A percentile compares a stretch with the other conserved stretches of the same genome.
Conservation (phyloP, 1,140 invertebrate species). For the Zeugodacus cucurbitae region DNA sequence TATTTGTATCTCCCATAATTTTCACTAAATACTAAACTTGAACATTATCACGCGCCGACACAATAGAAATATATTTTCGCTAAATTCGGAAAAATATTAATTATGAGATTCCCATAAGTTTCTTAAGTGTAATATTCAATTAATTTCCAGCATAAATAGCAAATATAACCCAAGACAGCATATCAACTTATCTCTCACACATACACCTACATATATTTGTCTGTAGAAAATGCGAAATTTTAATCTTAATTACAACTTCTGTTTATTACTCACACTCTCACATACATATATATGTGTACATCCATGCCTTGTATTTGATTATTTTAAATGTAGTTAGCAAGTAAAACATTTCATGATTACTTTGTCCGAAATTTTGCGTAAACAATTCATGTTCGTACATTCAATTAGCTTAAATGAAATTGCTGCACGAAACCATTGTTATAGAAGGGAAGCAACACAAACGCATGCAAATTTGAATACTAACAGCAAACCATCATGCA, state of each 20-base stretch:
- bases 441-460: neutral
- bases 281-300: neutral
- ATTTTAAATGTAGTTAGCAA: constrained; percentile 7
- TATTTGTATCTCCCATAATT: too few relatives aligned
- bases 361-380: neutral
- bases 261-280: neutral
- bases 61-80: neutral
- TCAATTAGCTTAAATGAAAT: constrained; percentile 29
- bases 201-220: neutral
- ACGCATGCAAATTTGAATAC: neutral
- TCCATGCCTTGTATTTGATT: neutral
- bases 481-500: too few relatives aligned
- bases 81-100: neutral
- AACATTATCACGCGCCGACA: too few relatives aligned
- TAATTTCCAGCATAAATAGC: neutral
- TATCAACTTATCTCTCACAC: neutral
- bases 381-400: neutral
- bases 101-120: neutral
- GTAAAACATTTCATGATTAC: neutral
- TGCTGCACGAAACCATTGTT: neutral
- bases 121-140: neutral
- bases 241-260: constrained; percentile 12
- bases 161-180: neutral
- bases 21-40: too few relatives aligned
- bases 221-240: neutral